Evolutionary conservation across 1,140 invertebrate species (phyloP).

Genomic region (Drosophila pseudoananassae): DNA sequence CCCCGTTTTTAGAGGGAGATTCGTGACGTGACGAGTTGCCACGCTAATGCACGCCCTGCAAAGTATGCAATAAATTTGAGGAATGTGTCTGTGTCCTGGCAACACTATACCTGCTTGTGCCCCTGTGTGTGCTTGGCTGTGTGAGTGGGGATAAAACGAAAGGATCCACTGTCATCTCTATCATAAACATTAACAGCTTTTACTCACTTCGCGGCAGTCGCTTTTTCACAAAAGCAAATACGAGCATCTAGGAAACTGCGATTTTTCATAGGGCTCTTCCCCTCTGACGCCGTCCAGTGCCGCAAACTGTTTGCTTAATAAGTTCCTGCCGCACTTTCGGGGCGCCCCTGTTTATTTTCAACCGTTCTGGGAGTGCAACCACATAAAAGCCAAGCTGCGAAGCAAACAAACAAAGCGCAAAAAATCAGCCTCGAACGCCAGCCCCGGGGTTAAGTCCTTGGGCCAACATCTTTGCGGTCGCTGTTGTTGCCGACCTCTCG

Average conservation of each 20-base stretch:
- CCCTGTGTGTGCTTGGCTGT: conserved; percentile 7
- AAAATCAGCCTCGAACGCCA: neutral
- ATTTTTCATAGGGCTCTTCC: conserved; percentile 39
- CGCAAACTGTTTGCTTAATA: conserved; percentile 69
- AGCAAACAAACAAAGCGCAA: conserved; percentile 16
- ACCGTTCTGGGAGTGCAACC: conserved; percentile 16
- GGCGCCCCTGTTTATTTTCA: conserved; percentile 52
- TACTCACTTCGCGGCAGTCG: conserved; percentile 58
- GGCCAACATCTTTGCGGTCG: conserved; percentile 38
- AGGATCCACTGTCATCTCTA: conserved; percentile 47
- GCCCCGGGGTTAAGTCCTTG: conserved; percentile 8
- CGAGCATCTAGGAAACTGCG: conserved; percentile 40
- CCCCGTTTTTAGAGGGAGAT: conserved; percentile 12
- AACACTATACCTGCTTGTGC: conserved; percentile 26
- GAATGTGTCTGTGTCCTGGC: conserved; percentile 29
- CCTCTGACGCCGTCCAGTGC: neutral
- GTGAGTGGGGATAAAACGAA: conserved; percentile 10
- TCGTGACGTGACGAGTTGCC: conserved; percentile 48
- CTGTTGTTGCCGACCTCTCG: conserved; percentile 6
- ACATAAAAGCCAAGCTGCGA: conserved; percentile 22
- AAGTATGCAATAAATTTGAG: conserved; percentile 76
- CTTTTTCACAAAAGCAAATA: conserved; percentile 62
- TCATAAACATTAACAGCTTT: conserved; percentile 76
- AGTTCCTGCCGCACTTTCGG: conserved; percentile 53
- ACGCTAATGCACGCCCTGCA: conserved; percentile 55